A percentile compares a stretch with the other conserved stretches of the same genome.
Evolutionary conservation across 2,888 invertebrate genomes (phyloP).

Genomic region (Stramonita haemastoma): DNA sequence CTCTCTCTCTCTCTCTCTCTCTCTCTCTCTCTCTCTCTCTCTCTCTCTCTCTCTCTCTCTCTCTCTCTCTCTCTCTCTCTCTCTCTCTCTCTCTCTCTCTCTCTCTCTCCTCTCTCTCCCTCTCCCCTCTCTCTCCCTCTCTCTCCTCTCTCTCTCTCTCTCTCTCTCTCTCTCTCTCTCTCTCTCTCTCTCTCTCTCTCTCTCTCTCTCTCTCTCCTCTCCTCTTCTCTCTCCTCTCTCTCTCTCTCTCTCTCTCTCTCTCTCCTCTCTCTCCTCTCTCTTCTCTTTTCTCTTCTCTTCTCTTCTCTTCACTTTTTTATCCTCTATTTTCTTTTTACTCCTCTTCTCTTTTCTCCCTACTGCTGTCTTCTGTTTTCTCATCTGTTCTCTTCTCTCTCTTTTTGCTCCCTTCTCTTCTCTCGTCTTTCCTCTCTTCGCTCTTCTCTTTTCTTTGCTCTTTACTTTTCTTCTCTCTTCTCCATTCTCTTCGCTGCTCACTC

Average conservation of each 20-base stretch:
- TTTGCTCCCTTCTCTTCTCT: not conserved
- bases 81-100: not conserved
- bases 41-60: not conserved
- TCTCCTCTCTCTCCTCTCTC: not conserved
- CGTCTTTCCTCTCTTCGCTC: not conserved
- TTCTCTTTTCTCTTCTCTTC: not conserved
- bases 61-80: not conserved
- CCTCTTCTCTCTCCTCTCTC: not conserved
- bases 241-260: not conserved
- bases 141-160: not conserved
- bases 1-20: not conserved
- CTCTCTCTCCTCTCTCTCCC: not conserved
- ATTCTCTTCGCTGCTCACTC: not conserved
- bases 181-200: slow-evolving; percentile 20
- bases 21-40: not conserved
- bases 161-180: slow-evolving; percentile 5
- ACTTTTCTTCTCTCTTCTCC: not conserved
- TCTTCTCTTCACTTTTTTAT: not conserved
- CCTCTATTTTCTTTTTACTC: not conserved
- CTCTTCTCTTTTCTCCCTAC: not conserved
- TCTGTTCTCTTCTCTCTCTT: not conserved
- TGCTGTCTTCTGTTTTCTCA: not conserved
- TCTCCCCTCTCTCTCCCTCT: not conserved
- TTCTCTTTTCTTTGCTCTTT: not conserved
- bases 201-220: not conserved